phyloP scores from a whole-genome alignment of 2,888 invertebrate genomes.

The Altica lythri region DNA sequence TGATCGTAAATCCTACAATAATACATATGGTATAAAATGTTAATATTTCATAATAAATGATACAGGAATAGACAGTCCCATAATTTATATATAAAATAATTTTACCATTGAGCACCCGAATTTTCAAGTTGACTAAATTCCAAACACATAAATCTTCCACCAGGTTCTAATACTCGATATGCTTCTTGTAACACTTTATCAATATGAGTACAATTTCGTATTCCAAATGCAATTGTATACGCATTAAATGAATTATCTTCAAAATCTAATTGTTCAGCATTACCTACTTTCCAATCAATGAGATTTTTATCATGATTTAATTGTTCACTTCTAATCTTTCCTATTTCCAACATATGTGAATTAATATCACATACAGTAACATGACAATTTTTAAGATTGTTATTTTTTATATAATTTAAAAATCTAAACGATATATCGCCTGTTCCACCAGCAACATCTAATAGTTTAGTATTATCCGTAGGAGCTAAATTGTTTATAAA shows the following conservation, averaged over 20 bases:
- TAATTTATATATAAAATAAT: too few species aligned
- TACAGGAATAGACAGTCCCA: too few species aligned
- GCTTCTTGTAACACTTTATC: conserved; percentile 91
- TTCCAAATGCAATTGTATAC: conserved; percentile 97
- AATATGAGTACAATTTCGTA: conserved; percentile 92
- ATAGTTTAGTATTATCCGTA: conserved; percentile 71
- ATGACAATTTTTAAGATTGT: conserved; percentile 58
- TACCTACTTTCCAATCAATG: conserved; percentile 74
- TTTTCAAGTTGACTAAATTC: conserved; percentile 93
- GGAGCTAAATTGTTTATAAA: conserved; percentile 83
- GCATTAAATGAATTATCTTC: conserved; percentile 79
- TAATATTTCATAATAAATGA: too few species aligned
- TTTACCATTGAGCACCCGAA: conserved; percentile 77
- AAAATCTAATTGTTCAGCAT: conserved; percentile 86
- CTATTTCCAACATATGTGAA: conserved; percentile 91
- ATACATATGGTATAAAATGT: too few species aligned
- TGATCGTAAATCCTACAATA: conserved; percentile 82
- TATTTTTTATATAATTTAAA: conserved; percentile 62
- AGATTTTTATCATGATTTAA: conserved; percentile 63
- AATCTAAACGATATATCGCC: conserved; percentile 95
- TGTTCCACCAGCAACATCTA: conserved; percentile 99
- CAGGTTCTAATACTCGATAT: conserved; percentile 88
- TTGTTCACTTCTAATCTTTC: conserved; percentile 72
- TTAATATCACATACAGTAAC: conserved; percentile 92
- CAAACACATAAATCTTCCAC: conserved; percentile 93